phyloP scores from a whole-genome alignment of 2,113 vertebrate species.

The Cacatua alba region DNA sequence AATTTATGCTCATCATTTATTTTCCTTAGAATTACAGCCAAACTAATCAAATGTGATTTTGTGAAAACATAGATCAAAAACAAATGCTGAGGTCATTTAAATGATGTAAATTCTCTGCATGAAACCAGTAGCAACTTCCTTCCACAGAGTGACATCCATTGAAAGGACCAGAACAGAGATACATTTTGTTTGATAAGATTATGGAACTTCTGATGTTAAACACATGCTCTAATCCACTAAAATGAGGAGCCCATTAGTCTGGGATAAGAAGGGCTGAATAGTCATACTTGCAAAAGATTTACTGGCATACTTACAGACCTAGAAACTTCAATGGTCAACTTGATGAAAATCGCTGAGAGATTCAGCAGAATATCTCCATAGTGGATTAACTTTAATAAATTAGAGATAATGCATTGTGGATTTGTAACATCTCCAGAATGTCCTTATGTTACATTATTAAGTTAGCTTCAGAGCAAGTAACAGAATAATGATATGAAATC shows the following conservation, averaged over 20 bases:
- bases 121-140: neutral
- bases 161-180: neutral
- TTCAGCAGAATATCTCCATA: neutral
- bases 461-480: neutral
- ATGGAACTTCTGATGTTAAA: slow-evolving; percentile 1
- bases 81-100: neutral
- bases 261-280: neutral
- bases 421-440: neutral
- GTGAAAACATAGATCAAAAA: neutral
- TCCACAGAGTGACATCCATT: neutral
- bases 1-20: neutral
- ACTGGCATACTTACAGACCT: neutral
- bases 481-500: neutral
- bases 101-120: neutral
- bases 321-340: neutral
- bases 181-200: neutral
- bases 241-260: neutral
- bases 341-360: neutral
- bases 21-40: neutral
- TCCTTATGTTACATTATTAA: neutral
- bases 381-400: slow-evolving; percentile 14
- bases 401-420: neutral
- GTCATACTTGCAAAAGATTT: neutral
- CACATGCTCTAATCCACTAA: neutral
- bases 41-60: neutral